Evolutionary conservation across 1,140 invertebrate genomes (phyloP).

Genomic region (Rhyzopertha dominica): DNA sequence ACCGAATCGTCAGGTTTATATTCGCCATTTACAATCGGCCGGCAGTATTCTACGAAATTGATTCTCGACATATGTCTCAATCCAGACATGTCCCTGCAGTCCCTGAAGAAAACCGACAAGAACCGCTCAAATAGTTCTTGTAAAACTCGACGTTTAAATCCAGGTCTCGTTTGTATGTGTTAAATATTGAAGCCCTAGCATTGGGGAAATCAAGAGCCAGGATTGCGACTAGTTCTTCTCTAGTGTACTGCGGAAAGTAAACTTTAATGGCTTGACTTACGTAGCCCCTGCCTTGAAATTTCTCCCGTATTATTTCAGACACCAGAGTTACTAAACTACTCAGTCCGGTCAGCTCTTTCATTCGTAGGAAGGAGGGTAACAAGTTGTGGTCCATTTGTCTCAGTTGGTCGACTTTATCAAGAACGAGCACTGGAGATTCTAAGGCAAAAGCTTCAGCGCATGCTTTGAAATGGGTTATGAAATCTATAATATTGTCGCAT

Average conservation of each 20-base stretch:
- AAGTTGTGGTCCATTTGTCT: slow-evolving; percentile 67
- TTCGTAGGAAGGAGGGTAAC: slow-evolving; percentile 61
- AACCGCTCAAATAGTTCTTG: slow-evolving; percentile 71
- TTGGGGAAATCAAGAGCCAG: slow-evolving; percentile 51
- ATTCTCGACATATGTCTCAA: slow-evolving; percentile 65
- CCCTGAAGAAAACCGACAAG: slow-evolving; percentile 72
- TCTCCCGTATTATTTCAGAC: slow-evolving; percentile 74
- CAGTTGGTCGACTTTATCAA: slow-evolving; percentile 76
- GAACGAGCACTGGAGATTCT: slow-evolving; percentile 56
- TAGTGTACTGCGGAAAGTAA: slow-evolving; percentile 76
- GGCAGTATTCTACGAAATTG: slow-evolving; percentile 69
- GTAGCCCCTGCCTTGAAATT: slow-evolving; percentile 66
- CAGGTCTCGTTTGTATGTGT: slow-evolving; percentile 42
- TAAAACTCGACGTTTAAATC: slow-evolving; percentile 61
- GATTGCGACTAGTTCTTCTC: slow-evolving; percentile 71
- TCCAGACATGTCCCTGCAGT: slow-evolving; percentile 76
- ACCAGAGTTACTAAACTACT: slow-evolving; percentile 74
- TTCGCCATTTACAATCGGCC: slow-evolving; percentile 61
- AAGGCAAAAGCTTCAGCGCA: slow-evolving; percentile 40
- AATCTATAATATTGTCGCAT: slow-evolving; percentile 73
- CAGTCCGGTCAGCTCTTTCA: slow-evolving; percentile 66
- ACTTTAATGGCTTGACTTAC: slow-evolving; percentile 68
- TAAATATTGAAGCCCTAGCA: slow-evolving; percentile 18
- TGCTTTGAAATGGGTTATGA: slow-evolving; percentile 55
- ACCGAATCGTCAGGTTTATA: slow-evolving; percentile 57